Evolutionary conservation across 1,140 invertebrate species (phyloP), one percentile per base, ranked within the genome.

Genomic region (Battus philenor): DNA sequence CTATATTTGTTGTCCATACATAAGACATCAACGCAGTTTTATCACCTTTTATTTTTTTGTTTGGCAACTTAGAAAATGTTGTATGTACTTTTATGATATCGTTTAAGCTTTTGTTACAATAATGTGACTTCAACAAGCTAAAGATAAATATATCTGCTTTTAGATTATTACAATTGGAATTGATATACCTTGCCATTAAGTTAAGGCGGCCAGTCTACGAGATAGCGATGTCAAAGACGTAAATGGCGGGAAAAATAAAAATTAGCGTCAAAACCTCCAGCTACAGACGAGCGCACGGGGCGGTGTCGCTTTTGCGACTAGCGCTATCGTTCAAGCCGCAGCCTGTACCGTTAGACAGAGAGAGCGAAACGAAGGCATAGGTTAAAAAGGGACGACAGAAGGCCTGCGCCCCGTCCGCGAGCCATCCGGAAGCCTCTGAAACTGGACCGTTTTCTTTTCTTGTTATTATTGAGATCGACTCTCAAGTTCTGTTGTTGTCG

Each of bases 401-500:
- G 46, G 60, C 52, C 68, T 74, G 66, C 72, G 70, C 73, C 70
- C 68, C 65, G 62, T 68, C 65, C 67, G 29, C 53, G 69, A 68
- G 63, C 76, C 77, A 80, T 78, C 76, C 75, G 80, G 77, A 84
- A 81, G 77, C 76, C 76, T 69, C 63, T 85, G 81, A 85, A 85
- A 85, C 81, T 85, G 81, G 81, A 85, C 81, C 81, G 81, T 85
- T 85, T 85, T 85, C 81, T 85, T 84, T 85, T 85, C 78, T 82
- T 85, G 78, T 85, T 85, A 77, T 80, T 85, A 82, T 82, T 85
- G 75, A 81, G 78, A 80, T 78, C 77, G 69, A 61, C 65, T 72
- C 74, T 78, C 72, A 77, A 74, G 76, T 77, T 79, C 73, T 84
- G 80, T 82, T 85, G 80, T 84, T 81, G 80, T 83, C 77, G 79